Evolutionary conservation across 2,888 invertebrate species (phyloP).

Genomic region (Leptarthrus brevirostris): DNA sequence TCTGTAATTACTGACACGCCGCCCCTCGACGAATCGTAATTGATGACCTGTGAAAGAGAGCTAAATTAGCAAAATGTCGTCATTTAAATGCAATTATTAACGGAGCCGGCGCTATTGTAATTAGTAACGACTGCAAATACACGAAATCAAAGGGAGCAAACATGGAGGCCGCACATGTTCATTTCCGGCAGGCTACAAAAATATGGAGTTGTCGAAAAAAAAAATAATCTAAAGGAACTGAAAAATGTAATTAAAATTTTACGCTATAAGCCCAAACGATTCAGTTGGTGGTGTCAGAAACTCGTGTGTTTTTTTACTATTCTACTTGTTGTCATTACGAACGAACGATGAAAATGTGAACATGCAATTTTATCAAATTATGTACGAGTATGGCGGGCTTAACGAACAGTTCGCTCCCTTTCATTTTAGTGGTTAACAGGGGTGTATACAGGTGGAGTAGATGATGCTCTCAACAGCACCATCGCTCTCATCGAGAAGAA

Average conservation of each 20-base stretch:
- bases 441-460: background rate
- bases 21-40: constrained; percentile 82
- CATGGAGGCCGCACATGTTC: background rate
- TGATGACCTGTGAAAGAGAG: constrained; percentile 73
- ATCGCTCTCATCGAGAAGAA: constrained; percentile 15
- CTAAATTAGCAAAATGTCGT: constrained; percentile 17
- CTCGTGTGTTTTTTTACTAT: constrained; percentile 10
- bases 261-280: background rate
- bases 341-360: background rate
- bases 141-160: background rate
- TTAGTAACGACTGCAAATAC: background rate
- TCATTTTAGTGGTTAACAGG: background rate
- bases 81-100: constrained; percentile 35
- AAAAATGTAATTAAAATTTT: constrained; percentile 41
- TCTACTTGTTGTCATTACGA: constrained; percentile 1
- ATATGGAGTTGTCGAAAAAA: constrained; percentile 16
- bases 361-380: constrained; percentile 27
- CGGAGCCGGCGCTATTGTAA: constrained; percentile 18
- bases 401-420: constrained; percentile 8
- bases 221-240: background rate
- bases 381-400: constrained; percentile 29
- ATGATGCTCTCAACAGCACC: background rate
- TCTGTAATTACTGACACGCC: constrained; percentile 84
- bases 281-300: constrained; percentile 8
- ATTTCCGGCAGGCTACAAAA: background rate